Evolutionary conservation across 2,797 vertebrate genomes (phyloP).

Genomic region (Thunnus albacares): DNA sequence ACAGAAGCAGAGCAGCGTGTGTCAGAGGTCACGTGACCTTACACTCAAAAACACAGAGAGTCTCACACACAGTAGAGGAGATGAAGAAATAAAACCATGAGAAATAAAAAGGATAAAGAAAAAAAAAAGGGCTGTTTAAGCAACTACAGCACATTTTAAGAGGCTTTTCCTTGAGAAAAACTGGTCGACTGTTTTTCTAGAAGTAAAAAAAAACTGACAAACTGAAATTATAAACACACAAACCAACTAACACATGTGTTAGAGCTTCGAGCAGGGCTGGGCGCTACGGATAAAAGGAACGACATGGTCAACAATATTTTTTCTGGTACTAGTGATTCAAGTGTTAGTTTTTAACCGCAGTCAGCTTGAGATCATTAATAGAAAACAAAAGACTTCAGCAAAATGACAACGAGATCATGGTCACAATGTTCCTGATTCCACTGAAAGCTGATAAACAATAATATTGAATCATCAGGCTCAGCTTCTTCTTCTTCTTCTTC

Average conservation of each 20-base stretch:
- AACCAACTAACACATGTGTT: no score
- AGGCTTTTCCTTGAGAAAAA: background rate
- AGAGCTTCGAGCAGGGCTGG: no score
- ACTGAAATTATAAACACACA: no score
- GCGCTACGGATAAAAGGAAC: no score
- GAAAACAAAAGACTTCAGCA: no score
- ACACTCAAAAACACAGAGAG: slow-evolving; percentile 12
- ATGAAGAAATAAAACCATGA: background rate
- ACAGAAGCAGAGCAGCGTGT: slow-evolving; percentile 25
- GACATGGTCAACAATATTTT: no score
- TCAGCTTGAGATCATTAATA: background rate
- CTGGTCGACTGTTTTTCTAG: no score
- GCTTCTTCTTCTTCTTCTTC: slow-evolving; percentile 10
- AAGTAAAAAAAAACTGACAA: no score
- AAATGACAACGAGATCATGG: no score
- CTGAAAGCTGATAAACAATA: background rate
- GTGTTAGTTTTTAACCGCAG: no score
- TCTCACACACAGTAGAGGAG: background rate
- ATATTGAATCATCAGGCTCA: background rate
- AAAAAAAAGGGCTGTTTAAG: no score
- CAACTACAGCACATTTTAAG: background rate
- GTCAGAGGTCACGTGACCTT: slow-evolving; percentile 13
- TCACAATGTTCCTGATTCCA: background rate
- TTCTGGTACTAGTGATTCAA: no score
- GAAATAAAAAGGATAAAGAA: background rate